Percentiles rank a stretch among this genome's conserved stretches.
Evolutionary conservation across 2,888 invertebrate species (phyloP).

Genomic region (Ophion ventricosus): DNA sequence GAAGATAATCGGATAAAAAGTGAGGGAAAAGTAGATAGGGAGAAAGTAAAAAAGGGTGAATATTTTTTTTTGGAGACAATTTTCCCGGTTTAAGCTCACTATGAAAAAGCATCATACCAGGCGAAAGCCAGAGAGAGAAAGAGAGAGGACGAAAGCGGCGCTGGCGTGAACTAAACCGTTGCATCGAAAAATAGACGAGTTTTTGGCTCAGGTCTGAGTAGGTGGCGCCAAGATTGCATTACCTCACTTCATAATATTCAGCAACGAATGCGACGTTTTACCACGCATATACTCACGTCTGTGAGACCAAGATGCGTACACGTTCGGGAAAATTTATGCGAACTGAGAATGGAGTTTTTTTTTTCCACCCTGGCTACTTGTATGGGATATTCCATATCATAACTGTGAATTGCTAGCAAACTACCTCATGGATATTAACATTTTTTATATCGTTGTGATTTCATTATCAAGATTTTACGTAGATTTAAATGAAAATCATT

Average conservation of each 20-base stretch:
- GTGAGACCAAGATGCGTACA: slow-evolving; percentile 26
- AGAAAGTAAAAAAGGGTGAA: too few relatives aligned
- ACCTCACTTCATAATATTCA: slow-evolving; percentile 28
- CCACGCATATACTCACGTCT: slow-evolving; percentile 19
- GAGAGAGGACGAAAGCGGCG: background rate
- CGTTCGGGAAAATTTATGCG: slow-evolving; percentile 49
- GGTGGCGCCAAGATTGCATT: slow-evolving; percentile 66
- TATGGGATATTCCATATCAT: background rate
- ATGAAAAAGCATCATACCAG: too few relatives aligned
- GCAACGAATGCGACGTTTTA: slow-evolving; percentile 23
- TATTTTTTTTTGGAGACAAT: too few relatives aligned
- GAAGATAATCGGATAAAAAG: too few relatives aligned
- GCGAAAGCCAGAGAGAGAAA: too few relatives aligned
- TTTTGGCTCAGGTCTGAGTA: slow-evolving; percentile 43
- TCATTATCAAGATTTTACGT: background rate
- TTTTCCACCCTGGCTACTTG: background rate
- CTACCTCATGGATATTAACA: background rate
- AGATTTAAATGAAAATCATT: too few relatives aligned
- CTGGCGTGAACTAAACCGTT: slow-evolving; percentile 30
- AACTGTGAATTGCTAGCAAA: background rate
- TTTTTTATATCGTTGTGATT: background rate
- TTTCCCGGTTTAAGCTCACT: too few relatives aligned
- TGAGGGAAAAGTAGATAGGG: too few relatives aligned
- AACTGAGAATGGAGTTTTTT: slow-evolving; percentile 21
- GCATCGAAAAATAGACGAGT: slow-evolving; percentile 50